Evolutionary conservation across 37 sponge, comb jelly and placozoan genomes (phyloP).

Genomic region (Mnemiopsis leidyi): DNA sequence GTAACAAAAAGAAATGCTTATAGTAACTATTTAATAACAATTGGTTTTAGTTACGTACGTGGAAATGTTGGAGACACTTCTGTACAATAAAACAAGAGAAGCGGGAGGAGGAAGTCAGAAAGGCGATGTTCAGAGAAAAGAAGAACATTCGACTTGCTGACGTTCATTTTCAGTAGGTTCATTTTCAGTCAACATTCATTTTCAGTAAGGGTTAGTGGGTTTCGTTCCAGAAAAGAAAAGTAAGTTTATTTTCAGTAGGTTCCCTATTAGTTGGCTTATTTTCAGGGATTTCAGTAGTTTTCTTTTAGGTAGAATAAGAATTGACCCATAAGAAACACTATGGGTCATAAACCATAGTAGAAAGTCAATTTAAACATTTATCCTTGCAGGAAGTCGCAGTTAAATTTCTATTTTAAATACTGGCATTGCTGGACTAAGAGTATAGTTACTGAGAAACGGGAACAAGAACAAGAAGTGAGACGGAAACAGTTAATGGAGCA

Average conservation of each 20-base stretch:
- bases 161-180: neutral
- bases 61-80: neutral
- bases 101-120: conserved; percentile 26
- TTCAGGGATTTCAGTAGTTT: too few species aligned
- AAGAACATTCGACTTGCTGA: conserved; percentile 1
- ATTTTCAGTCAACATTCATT: neutral
- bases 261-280: too few species aligned
- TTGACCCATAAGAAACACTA: too few species aligned
- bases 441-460: neutral
- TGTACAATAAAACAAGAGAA: neutral
- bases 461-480: neutral
- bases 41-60: too few species aligned
- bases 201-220: neutral
- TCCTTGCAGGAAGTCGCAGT: conserved; percentile 36
- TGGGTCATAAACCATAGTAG: too few species aligned
- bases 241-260: too few species aligned
- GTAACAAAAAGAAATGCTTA: neutral
- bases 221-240: too few species aligned
- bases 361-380: too few species aligned
- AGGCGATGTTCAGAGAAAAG: conserved; percentile 33
- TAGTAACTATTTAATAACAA: too few species aligned
- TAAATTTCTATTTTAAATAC: neutral
- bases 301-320: too few species aligned
- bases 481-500: conserved; percentile 27
- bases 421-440: neutral